Evolutionary conservation across 2,797 vertebrate genomes (phyloP).

Genomic region (Ctenosaura bakeri): DNA sequence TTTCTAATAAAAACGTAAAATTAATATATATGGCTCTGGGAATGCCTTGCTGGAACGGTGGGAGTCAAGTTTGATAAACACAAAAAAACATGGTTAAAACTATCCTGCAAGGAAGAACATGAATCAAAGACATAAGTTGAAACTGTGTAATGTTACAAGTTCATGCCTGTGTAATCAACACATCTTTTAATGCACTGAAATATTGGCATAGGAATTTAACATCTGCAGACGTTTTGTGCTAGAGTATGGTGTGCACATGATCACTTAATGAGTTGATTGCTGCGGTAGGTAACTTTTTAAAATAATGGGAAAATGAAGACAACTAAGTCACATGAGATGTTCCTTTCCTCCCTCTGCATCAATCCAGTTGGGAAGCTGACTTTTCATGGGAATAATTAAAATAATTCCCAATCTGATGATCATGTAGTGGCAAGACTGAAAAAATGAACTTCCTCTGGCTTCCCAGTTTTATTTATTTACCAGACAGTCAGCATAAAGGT

Average conservation of each 20-base stretch:
- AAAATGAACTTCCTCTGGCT: conserved; percentile 8
- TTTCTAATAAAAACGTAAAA: neutral
- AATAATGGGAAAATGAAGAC: conserved; percentile 42
- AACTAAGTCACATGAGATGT: conserved; percentile 58
- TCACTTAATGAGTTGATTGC: conserved; percentile 58
- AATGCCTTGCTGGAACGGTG: neutral
- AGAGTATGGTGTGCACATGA: conserved; percentile 70
- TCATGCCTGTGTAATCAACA: conserved; percentile 60
- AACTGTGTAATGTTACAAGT: conserved; percentile 41
- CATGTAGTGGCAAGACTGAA: conserved; percentile 57
- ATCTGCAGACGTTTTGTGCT: conserved; percentile 72
- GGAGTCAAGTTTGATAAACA: neutral
- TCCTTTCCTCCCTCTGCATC: neutral
- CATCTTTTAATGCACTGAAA: conserved; percentile 61
- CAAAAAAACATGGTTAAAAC: conserved; percentile 10
- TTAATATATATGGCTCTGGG: neutral
- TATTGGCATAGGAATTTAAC: conserved; percentile 65
- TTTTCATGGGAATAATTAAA: conserved; percentile 39
- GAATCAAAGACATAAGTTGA: neutral
- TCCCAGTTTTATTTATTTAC: conserved; percentile 62
- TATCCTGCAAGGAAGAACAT: conserved; percentile 34
- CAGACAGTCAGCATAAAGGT: conserved; percentile 37
- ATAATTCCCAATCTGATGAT: conserved; percentile 46
- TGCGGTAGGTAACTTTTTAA: conserved; percentile 69
- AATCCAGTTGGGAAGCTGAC: conserved; percentile 38